Base-by-base conservation (phyloP, 2,797 vertebrate species). In the Myotis findleyi region DNA sequence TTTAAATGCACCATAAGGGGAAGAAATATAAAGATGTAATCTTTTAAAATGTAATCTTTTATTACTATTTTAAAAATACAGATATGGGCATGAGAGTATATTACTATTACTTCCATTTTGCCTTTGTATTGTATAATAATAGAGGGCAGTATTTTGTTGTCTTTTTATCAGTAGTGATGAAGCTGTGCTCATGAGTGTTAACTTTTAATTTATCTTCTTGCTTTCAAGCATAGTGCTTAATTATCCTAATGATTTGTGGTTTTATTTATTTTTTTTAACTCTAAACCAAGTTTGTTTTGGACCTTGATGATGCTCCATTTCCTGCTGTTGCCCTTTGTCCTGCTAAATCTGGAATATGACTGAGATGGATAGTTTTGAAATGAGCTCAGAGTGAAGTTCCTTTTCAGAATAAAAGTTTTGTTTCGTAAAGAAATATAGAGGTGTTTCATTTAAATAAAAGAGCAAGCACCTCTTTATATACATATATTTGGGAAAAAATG, bases 261-360 rank as follows among this genome's bases (percentile, higher is more conserved):
- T 73, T 87, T 66, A 10, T 64, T 66, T 77, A 76, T 57, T 66
- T 18, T 18, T 72, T 66, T 79, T 55, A 27, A 36, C 51, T 86
- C 64, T 73, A 76, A 95, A 89, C 66, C 47, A 92, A 95, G 90
- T 97, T 97, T 96, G 93, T 94, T 96, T 96, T 96, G 95, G 93
- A 94, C 44, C 83, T 95, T 93, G 83, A 47, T 97, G 96, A 96
- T 97, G 91, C 80, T 96, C 76, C 77, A 95, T 92, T 97, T 97
- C 97, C 97, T 97, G 96, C 93, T 92, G 21, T 96, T 97, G 93
- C 92, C 90, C 96, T 97, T 97, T 97, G 95, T 95, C 93, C 92
- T 97, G 89, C 96, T 97, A 97, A 97, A 97, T 97, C 55, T 97
- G 97, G 97, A 97, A 81, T 96, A 97, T 97, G 97, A 97, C 96